Base-by-base conservation (phyloP, 2,113 vertebrate species). In the Sakesphorus luctuosus region DNA sequence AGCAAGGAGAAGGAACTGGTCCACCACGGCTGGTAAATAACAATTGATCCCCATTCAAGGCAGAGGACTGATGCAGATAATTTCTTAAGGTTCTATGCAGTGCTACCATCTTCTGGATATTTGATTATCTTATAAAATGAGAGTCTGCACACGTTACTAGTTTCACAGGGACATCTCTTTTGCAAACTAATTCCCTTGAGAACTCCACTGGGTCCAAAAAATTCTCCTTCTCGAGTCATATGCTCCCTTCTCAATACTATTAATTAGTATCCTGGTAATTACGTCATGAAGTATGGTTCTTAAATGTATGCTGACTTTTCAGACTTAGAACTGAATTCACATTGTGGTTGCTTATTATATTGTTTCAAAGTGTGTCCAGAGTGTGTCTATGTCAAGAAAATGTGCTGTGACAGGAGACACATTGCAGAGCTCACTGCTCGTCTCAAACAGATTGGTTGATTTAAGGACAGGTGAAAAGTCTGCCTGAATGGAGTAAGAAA, bases 321-420 rank as follows among this genome's bases (percentile, higher is more conserved):
- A 75, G 46, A 26, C 55, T 91, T 36, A 65, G 61, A 92, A 89
- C 40, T 25, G 38, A 91, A 85, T 67, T 69, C 55, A 68, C 24
- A 36, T 63, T 83, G 74, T 63, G 66, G 20, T 84, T 19, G 18
- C 36, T 75, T 76, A 81, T 84, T 78, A 52, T 44, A 47, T 50
- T 47, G 35, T 86, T 93, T 84, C 72, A 35, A 35, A 78, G 25
- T 80, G 68, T 63, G 59, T 69, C 56, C 68, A 74, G 69, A 81
- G 31, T 40, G 33, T 74, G 53, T 89, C 93, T 84, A 28, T 29
- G 69, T 75, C 73, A 91, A 72, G 84, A 89, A 94, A 90, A 95
- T 44, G 52, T 49, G 56, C 31, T 79, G 53, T 94, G 86, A 91
- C 69, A 84, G 61, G 12, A 93, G 58, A 94, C n/a, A 61, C 49